Conservation (phyloP, 2,797 vertebrate genomes). For the Anguilla marmorata region DNA sequence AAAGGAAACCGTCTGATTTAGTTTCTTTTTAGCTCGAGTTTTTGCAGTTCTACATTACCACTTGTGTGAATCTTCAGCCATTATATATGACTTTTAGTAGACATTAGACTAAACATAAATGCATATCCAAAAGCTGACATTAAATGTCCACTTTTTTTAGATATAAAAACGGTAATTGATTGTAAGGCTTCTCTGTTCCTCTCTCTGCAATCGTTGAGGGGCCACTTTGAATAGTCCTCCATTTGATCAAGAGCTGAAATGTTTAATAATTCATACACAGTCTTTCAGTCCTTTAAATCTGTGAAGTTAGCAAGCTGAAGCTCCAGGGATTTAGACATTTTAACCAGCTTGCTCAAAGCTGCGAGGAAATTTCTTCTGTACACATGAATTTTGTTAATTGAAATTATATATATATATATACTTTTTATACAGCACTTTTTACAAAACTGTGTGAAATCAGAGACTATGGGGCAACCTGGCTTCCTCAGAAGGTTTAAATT, state of each 20-base stretch:
- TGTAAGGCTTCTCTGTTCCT: neutral
- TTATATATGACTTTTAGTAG: neutral
- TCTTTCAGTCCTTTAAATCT: neutral
- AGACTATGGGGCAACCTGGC: neutral
- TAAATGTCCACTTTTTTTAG: neutral
- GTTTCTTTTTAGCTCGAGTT: neutral
- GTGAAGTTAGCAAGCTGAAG: neutral
- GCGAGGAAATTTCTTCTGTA: neutral
- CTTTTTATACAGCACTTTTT: neutral
- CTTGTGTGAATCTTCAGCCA: neutral
- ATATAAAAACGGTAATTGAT: conserved; percentile 4
- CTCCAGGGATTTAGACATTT: neutral
- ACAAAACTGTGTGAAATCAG: neutral
- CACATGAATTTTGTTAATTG: too few species aligned
- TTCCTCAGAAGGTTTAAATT: neutral
- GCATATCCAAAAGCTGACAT: neutral
- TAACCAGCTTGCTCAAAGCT: neutral
- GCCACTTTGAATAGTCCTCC: neutral
- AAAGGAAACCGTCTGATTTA: neutral
- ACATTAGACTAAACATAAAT: neutral
- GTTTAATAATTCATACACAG: conserved; percentile 21
- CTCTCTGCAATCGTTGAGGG: neutral
- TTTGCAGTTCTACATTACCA: neutral
- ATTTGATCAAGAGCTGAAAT: conserved; percentile 31
- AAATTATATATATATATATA: too few species aligned